phyloP scores from a whole-genome alignment of 2,113 vertebrate species.

The Ivindomyrus marchei region DNA sequence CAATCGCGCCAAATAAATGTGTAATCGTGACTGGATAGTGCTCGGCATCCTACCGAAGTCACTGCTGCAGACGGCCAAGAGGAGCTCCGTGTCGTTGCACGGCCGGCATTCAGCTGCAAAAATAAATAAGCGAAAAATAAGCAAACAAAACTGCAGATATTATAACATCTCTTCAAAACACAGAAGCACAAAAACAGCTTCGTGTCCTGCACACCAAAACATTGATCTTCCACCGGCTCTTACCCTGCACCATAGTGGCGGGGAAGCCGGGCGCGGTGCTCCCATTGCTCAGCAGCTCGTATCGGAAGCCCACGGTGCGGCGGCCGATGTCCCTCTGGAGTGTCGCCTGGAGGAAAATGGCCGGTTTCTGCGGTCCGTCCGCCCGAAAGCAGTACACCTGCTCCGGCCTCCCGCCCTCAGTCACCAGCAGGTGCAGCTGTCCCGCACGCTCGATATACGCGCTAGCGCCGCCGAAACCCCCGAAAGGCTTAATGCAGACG shows the following conservation, averaged over 20 bases:
- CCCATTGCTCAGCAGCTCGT: conserved; percentile 59
- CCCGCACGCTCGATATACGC: conserved; percentile 57
- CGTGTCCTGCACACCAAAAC: neutral
- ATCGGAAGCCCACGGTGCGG: conserved; percentile 61
- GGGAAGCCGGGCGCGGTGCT: conserved; percentile 30
- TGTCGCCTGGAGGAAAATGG: conserved; percentile 67
- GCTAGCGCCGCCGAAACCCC: conserved; percentile 54
- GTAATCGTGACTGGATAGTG: neutral
- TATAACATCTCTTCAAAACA: neutral
- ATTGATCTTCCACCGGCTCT: conserved; percentile 12
- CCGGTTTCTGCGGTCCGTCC: conserved; percentile 37
- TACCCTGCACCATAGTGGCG: conserved; percentile 46
- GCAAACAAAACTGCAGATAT: neutral
- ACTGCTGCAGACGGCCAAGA: conserved; percentile 72
- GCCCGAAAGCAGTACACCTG: conserved; percentile 62
- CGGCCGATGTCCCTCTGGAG: conserved; percentile 53
- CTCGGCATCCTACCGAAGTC: conserved; percentile 64
- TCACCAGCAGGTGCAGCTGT: conserved; percentile 53
- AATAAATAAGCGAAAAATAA: conserved; percentile 14
- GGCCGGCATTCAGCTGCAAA: conserved; percentile 61
- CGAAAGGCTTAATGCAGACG: conserved; percentile 61
- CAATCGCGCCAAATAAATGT: neutral
- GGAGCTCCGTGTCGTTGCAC: conserved; percentile 64
- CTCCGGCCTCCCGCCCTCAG: conserved; percentile 32
- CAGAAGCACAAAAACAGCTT: neutral